A percentile compares a stretch with the other conserved stretches of the same genome.
phyloP scores from a whole-genome alignment of 2,113 vertebrate genomes.

The Pseudorasbora parva region DNA sequence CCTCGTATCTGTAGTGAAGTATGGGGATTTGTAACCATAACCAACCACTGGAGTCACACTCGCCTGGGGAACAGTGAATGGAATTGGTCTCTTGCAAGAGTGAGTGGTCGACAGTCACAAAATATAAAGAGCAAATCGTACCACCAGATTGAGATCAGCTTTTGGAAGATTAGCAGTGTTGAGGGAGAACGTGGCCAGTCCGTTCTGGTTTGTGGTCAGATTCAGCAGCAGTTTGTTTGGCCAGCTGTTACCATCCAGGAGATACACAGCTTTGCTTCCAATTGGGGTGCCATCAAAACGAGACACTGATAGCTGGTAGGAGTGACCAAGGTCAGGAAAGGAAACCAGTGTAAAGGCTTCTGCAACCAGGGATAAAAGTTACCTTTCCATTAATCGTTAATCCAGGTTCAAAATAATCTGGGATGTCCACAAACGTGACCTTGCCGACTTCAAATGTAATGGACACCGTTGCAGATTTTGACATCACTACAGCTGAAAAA shows the following conservation, averaged over 20 bases:
- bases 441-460: constrained; percentile 66
- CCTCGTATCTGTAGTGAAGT: neutral
- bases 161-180: neutral
- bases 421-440: constrained; percentile 64
- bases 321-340: neutral
- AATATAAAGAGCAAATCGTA: neutral
- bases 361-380: neutral
- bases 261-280: no score
- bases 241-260: constrained; percentile 20
- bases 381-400: constrained; percentile 65
- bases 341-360: neutral
- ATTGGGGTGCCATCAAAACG: no score
- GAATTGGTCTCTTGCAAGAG: neutral
- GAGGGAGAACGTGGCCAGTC: constrained; percentile 65
- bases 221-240: constrained; percentile 39
- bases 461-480: accelerated
- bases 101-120: no score
- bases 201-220: constrained; percentile 68
- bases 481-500: neutral
- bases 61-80: constrained; percentile 52
- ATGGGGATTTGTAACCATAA: accelerated
- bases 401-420: constrained; percentile 59
- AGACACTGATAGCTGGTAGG: no score
- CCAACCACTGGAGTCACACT: neutral
- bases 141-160: constrained; percentile 4